phyloP scores from a whole-genome alignment of 2,888 invertebrate genomes.

The Leucophenga maculata region DNA sequence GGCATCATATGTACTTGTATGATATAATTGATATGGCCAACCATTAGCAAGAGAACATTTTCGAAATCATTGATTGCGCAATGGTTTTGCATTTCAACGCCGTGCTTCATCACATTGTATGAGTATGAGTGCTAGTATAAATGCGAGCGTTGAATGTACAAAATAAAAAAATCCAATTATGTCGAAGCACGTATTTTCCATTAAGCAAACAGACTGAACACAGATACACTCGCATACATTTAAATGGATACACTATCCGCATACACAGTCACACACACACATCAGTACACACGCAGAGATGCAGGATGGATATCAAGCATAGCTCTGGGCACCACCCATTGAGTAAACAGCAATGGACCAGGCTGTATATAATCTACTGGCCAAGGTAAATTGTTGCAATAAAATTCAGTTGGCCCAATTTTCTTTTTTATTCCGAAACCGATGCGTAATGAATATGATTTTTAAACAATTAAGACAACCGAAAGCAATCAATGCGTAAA shows the following conservation, averaged over 20 bases:
- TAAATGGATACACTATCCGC: background rate
- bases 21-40: slow-evolving; percentile 37
- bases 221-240: slow-evolving; percentile 2
- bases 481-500: background rate
- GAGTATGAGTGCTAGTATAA: slow-evolving; percentile 1
- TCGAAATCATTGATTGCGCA: slow-evolving; percentile 38
- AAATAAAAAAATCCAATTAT: slow-evolving; percentile 56
- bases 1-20: background rate
- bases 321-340: no score
- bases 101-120: no score
- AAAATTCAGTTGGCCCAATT: background rate
- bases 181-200: slow-evolving; percentile 59
- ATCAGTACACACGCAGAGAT: background rate
- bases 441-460: slow-evolving; percentile 16
- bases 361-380: no score
- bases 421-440: background rate
- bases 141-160: slow-evolving; percentile 2
- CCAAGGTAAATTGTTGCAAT: background rate
- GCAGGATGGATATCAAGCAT: no score
- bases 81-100: slow-evolving; percentile 21
- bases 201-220: slow-evolving; percentile 51
- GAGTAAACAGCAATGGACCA: no score
- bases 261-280: slow-evolving; percentile 1
- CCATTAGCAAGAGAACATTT: slow-evolving; percentile 52
- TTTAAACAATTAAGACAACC: slow-evolving; percentile 17